Evolutionary conservation across 2,797 vertebrate species (phyloP), one percentile per base, ranked within the genome.

Genomic region (Cyprinella venusta): DNA sequence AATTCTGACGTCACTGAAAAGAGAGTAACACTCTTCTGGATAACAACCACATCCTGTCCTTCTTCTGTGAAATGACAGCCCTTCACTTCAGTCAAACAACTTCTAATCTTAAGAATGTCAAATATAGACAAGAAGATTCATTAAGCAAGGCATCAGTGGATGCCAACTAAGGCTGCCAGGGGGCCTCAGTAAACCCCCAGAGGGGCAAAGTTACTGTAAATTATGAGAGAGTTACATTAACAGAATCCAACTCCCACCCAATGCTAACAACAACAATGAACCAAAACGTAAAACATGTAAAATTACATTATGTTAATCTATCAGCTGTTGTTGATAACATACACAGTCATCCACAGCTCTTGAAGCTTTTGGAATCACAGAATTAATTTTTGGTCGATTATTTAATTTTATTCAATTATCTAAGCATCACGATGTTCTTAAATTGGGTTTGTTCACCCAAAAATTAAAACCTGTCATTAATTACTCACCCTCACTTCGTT

Each of bases 11-110:
- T 82, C 72, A 82, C 6, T 19, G 8, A 63, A 81, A 77, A 59
- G 30, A 54, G 9, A 9, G 18, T 63, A 72, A 74, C 65, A 59
- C 52, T 79, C 26, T 30, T 69, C 40, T 76, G 63, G 63, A 86
- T 83, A 30, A 76, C 16, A 59, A 45, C 68, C 85, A 76, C 71
- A 80, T 86, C 81, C 85, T 83, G 77, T 76, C 30, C 85, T 65
- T n/a, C 30, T 85, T 79, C 67, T 74, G 42, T 76, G 72, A 79
- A 86, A 64, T 48, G 40, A 48, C n/a, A 67, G 40, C 30, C 24
- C 33, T 50, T 63, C 36, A 50, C 26, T 68, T 82, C 36, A 54
- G 61, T 26, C 71, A 76, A 68, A 76, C 63, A 82, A 67, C 36
- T 71, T 33, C 65, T 65, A 79, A 67, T 52, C 33, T 6, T 6